Evolutionary conservation across 2,888 invertebrate genomes (phyloP).

Genomic region (Loripinus fragilis): DNA sequence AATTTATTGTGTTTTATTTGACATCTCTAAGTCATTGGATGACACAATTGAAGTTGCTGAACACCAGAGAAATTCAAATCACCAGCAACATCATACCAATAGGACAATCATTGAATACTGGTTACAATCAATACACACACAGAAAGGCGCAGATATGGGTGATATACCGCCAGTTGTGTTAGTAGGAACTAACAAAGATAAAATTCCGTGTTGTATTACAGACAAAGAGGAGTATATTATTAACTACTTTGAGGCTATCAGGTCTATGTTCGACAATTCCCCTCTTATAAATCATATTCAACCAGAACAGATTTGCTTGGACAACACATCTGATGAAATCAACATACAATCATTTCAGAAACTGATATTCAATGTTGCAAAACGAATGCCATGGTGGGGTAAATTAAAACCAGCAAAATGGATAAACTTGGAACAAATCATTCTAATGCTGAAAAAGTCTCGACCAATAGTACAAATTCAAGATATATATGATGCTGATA

Average conservation of each 20-base stretch:
- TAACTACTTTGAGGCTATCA: constrained; percentile 23
- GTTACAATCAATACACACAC: background rate
- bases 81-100: background rate
- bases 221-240: constrained; percentile 13
- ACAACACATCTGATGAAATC: background rate
- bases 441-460: background rate
- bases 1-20: constrained; percentile 24
- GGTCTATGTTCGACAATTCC: constrained; percentile 26
- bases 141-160: background rate
- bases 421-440: constrained; percentile 13
- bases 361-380: background rate
- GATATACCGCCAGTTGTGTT: constrained; percentile 30
- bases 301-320: constrained; percentile 19
- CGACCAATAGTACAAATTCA: background rate
- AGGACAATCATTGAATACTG: constrained; percentile 1
- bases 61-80: background rate
- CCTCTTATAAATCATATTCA: constrained; percentile 40
- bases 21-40: constrained; percentile 1
- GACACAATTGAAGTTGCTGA: background rate
- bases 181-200: constrained; percentile 43
- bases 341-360: background rate
- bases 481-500: background rate
- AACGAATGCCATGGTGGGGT: background rate
- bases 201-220: constrained; percentile 4
- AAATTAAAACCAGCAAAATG: constrained; percentile 17